phyloP scores from a whole-genome alignment of 2,888 invertebrate genomes.

The Drosophila fulvimacula region DNA sequence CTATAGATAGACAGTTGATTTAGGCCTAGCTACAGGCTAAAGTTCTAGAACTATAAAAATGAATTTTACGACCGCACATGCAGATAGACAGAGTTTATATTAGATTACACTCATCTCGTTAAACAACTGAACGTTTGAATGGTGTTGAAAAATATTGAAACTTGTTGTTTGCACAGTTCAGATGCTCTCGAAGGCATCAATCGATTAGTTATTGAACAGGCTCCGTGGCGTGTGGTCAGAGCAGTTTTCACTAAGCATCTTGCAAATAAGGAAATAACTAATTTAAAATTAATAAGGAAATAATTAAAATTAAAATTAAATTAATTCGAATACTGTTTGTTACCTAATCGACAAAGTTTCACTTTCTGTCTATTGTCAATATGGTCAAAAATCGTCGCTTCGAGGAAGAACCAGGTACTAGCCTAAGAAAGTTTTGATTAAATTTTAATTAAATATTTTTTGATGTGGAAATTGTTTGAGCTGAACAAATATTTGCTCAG shows the following conservation, averaged over 20 bases:
- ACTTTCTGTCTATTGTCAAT: slow-evolving; percentile 17
- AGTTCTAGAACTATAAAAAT: slow-evolving; percentile 3
- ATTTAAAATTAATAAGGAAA: neutral
- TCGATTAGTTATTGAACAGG: slow-evolving; percentile 73
- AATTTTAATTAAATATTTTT: neutral
- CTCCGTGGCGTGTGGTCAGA: slow-evolving; percentile 56
- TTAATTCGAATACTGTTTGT: slow-evolving; percentile 2
- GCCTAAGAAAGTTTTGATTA: neutral
- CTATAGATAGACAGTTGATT: neutral
- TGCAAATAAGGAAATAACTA: neutral
- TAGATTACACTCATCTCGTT: slow-evolving; percentile 26
- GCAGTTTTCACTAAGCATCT: slow-evolving; percentile 19
- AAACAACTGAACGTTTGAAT: slow-evolving; percentile 18
- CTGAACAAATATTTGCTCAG: slow-evolving; percentile 12
- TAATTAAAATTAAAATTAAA: neutral
- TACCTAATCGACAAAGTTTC: slow-evolving; percentile 8
- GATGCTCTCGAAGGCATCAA: slow-evolving; percentile 60
- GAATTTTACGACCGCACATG: slow-evolving; percentile 9
- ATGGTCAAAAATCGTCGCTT: slow-evolving; percentile 83
- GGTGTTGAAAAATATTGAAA: slow-evolving; percentile 11
- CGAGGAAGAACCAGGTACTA: slow-evolving; percentile 75
- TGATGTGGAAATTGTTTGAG: neutral
- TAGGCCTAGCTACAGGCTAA: slow-evolving; percentile 5
- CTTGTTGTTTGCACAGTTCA: slow-evolving; percentile 1
- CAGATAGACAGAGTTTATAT: neutral